phyloP scores from a whole-genome alignment of 2,113 vertebrate species.

The Malurus alboscapulatus region DNA sequence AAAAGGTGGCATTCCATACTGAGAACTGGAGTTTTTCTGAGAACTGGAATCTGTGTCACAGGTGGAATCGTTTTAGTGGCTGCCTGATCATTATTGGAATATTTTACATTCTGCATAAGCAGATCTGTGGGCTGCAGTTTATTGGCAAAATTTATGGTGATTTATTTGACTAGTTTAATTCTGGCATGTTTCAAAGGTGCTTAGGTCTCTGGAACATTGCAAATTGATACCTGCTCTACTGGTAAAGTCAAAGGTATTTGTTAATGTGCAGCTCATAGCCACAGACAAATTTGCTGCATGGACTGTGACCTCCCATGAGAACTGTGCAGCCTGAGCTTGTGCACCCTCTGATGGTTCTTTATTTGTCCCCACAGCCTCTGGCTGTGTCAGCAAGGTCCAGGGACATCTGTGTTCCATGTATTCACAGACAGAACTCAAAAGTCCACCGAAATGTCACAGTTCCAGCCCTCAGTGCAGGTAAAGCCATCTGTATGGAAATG shows the following conservation, averaged over 20 bases:
- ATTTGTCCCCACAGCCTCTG: not conserved
- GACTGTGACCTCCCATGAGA: not conserved
- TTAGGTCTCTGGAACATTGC: not conserved
- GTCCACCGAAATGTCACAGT: fast-evolving
- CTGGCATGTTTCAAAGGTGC: not conserved
- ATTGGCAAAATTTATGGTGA: not conserved
- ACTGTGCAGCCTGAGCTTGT: not conserved
- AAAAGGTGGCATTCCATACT: not conserved
- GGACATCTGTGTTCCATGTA: not conserved
- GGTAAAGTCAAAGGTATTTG: not conserved
- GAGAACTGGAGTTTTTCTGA: not conserved
- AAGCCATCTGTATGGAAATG: not conserved
- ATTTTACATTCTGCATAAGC: not conserved
- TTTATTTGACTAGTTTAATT: conserved; percentile 13
- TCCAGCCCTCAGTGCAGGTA: not conserved
- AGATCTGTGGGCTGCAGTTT: not conserved
- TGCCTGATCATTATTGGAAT: not conserved
- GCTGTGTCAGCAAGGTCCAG: not conserved
- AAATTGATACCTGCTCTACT: not conserved
- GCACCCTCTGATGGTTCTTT: not conserved
- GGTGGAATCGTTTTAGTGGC: not conserved
- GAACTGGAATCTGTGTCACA: not conserved
- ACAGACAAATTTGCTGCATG: not conserved
- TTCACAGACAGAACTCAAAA: not conserved
- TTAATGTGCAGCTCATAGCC: not conserved